Conservation (phyloP, 2,113 vertebrate genomes). For the Loxodonta africana region DNA sequence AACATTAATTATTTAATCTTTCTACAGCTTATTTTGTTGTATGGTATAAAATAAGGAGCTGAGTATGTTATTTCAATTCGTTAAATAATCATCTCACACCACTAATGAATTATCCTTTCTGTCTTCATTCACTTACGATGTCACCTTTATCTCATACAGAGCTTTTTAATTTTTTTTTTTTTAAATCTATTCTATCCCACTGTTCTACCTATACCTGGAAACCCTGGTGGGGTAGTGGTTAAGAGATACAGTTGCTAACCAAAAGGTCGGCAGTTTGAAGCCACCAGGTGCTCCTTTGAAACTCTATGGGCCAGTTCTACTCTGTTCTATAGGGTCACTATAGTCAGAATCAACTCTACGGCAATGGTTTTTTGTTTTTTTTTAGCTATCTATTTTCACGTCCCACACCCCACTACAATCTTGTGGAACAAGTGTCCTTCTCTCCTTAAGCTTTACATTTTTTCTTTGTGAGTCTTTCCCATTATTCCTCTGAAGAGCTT, state of each 20-base stretch:
- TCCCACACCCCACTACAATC: background rate
- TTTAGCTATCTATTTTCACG: background rate
- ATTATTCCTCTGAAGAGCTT: background rate
- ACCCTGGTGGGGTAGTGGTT: too few relatives aligned
- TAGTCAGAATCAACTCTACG: too few relatives aligned
- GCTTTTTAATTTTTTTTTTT: background rate
- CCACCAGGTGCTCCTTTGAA: too few relatives aligned
- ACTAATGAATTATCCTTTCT: background rate
- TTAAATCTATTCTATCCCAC: too few relatives aligned
- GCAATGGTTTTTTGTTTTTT: too few relatives aligned
- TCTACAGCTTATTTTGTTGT: constrained; percentile 14
- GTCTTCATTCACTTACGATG: background rate
- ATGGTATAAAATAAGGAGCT: background rate
- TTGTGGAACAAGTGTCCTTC: background rate
- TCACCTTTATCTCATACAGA: background rate
- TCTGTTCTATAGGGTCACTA: background rate
- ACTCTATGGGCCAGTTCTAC: too few relatives aligned
- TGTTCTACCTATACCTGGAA: too few relatives aligned
- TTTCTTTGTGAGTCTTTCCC: background rate
- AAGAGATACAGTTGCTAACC: too few relatives aligned
- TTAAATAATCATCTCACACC: background rate
- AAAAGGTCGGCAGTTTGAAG: too few relatives aligned
- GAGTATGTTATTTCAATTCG: background rate
- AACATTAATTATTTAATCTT: background rate
- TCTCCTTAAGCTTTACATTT: background rate